phyloP scores from a whole-genome alignment of 2,797 vertebrate species.

The Euphonia xanthogaster region DNA sequence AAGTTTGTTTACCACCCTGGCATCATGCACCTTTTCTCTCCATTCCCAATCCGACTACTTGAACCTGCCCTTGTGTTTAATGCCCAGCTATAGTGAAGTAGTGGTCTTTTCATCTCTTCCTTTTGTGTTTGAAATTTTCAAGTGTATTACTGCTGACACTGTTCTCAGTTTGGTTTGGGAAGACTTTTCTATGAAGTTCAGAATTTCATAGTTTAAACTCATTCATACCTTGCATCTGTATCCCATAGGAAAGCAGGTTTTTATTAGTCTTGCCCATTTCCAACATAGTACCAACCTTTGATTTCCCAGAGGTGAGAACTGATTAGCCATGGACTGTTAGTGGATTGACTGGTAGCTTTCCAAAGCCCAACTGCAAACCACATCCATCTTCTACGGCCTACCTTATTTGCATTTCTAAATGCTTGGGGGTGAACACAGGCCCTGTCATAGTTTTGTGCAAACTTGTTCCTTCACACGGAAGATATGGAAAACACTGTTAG shows the following conservation, averaged over 20 bases:
- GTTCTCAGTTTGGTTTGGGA: neutral
- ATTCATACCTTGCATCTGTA: neutral
- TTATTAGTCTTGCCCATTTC: neutral
- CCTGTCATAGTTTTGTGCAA: neutral
- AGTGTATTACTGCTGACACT: neutral
- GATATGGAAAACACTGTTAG: neutral
- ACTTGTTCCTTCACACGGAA: slow-evolving; percentile 8
- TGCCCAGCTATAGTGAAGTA: neutral
- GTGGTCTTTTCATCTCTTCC: neutral
- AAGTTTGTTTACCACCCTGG: neutral
- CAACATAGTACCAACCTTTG: neutral
- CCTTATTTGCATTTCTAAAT: neutral
- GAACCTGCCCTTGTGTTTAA: neutral
- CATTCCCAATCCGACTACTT: neutral
- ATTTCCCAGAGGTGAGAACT: neutral
- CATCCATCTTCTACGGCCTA: neutral
- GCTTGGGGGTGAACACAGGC: neutral
- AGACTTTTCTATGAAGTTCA: neutral
- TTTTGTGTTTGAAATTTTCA: neutral
- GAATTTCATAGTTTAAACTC: neutral
- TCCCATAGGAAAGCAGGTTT: neutral
- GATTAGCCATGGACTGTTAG: neutral
- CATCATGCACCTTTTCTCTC: neutral
- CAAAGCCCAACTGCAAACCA: neutral
- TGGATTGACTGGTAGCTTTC: neutral